Evolutionary conservation across 2,797 vertebrate species (phyloP).

Genomic region (Micrastur ruficollis): DNA sequence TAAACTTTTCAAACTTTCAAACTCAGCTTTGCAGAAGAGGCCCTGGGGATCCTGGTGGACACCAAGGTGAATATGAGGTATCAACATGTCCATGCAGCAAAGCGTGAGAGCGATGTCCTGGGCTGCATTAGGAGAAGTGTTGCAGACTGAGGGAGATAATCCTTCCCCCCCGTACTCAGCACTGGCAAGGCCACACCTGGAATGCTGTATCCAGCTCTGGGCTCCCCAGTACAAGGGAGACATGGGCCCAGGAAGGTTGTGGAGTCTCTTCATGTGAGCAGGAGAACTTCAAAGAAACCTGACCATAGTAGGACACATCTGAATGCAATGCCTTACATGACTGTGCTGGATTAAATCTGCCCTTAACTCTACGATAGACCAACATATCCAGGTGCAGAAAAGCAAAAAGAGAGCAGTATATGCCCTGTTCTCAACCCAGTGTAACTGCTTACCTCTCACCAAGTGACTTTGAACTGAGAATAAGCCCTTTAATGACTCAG

Average conservation of each 20-base stretch:
- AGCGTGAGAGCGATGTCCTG: background rate
- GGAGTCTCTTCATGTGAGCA: background rate
- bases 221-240: background rate
- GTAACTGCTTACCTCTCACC: background rate
- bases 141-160: background rate
- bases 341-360: background rate
- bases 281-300: background rate
- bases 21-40: background rate
- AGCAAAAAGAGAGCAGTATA: background rate
- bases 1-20: background rate
- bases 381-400: background rate
- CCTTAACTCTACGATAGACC: background rate
- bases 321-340: background rate
- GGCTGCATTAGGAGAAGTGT: background rate
- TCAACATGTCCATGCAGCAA: accelerated
- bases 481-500: background rate
- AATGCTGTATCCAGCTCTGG: background rate
- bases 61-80: background rate
- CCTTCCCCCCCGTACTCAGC: background rate
- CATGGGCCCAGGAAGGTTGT: accelerated
- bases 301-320: background rate
- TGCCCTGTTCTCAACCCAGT: background rate
- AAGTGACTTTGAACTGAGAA: background rate
- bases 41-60: background rate
- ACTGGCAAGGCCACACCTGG: background rate